These are phyloP conservation scores for Dysdera silvatica DNA, from an alignment of 1,140 invertebrate species.

Conservation along the genomic window DNA sequence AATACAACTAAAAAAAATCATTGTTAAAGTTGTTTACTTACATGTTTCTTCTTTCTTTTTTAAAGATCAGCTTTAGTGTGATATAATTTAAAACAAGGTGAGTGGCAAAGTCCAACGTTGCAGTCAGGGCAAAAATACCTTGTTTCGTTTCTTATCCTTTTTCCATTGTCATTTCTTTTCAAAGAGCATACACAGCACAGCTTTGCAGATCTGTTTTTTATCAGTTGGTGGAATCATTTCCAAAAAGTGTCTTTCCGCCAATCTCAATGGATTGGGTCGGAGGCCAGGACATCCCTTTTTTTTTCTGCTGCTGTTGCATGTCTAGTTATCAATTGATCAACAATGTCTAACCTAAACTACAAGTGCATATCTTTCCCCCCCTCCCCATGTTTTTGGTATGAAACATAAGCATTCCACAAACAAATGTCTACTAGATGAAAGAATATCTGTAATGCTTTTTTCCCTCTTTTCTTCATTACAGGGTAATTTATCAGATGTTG, in stretches of 20 bases:
- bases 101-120: conserved; percentile 5
- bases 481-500: conserved; percentile 11
- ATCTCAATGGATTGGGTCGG: background rate
- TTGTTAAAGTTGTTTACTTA: no score
- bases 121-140: conserved; percentile 14
- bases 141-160: conserved; percentile 17
- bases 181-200: conserved; percentile 10
- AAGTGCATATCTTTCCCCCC: background rate
- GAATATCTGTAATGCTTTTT: conserved; percentile 15
- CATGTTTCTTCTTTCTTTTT: no score
- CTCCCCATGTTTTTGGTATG: background rate
- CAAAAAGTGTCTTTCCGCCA: conserved; percentile 5
- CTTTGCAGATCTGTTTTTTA: conserved; percentile 12
- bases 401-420: conserved; percentile 5
- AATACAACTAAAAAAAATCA: no score
- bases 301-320: no score
- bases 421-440: conserved; percentile 1
- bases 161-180: background rate
- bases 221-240: conserved; percentile 6
- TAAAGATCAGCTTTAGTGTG: conserved; percentile 17
- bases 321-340: conserved; percentile 5
- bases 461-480: background rate
- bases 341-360: background rate
- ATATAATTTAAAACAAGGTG: no score
- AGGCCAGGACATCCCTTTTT: background rate